Evolutionary conservation across 92 coral and sea anemone species (phyloP), one percentile per base, ranked within the genome.

Genomic region (Ricordea florida): DNA sequence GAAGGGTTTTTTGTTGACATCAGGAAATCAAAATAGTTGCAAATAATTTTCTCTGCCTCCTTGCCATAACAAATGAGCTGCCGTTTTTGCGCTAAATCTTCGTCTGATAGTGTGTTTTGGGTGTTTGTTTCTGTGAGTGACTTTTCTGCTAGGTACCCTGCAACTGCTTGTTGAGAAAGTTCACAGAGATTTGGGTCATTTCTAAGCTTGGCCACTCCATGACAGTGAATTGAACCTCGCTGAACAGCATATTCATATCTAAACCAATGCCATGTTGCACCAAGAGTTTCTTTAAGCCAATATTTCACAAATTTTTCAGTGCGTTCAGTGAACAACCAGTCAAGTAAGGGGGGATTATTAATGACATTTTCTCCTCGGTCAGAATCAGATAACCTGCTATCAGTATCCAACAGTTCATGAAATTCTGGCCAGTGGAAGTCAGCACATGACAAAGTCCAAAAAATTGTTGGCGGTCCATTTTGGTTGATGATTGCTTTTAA

Each of bases 201-300:
- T 3, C 53, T 73, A 0, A 85, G 82, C 46, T 79, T 72, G 47
- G 90, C 86, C 10, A 85, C 70, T 0, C 90, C 85, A 78, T 85
- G 85, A 62, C 85, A 85, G 38, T 85, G 90, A 41, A 85, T 79
- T 11, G 90, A 69, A n/a, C 90, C 90, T 13, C 85, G 18, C 40
- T 85, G 90, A 0, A 79, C 87, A 26, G 87, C 81, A 62, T 64
- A 72, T 57, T 78, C 90, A 71, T 85, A 85, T 23, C 90, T 27
- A 33, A 43, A 85, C 85, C 90, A 78, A 53, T 78, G 25, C 85
- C 90, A 78, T 44, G 59, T 32, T 43, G 78, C 77, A 23, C 68
- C 58, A 1, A 86, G 49, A 37, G 50, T 22, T 1, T 66, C 47
- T 10, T 73, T 33, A 11, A 80, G 36, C 91, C 87, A 86, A 21